Evolutionary conservation across 53 echinoderm and acorn worm genomes (phyloP).

Genomic region (Henricia sp.): DNA sequence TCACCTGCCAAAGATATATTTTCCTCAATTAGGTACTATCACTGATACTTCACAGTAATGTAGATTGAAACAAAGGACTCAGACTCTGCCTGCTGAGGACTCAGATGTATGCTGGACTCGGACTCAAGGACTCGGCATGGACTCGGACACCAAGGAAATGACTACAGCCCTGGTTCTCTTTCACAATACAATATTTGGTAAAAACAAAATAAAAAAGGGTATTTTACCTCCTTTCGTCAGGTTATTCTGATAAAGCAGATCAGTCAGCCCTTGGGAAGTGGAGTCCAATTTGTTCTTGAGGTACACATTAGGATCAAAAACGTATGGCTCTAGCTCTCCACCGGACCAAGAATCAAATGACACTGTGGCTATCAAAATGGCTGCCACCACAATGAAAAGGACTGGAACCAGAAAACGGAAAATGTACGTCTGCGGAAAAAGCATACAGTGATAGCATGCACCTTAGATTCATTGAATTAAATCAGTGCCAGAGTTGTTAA

Average conservation of each 20-base stretch:
- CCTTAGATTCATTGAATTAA: no score
- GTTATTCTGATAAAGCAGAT: slow-evolving; percentile 65
- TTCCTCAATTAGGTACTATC: no score
- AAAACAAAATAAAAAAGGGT: no score
- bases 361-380: slow-evolving; percentile 43
- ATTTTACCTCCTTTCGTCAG: slow-evolving; percentile 43
- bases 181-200: background rate
- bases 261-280: background rate
- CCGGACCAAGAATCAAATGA: background rate
- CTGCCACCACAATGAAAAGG: slow-evolving; percentile 48
- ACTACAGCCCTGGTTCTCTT: no score
- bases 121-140: no score
- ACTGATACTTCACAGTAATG: no score
- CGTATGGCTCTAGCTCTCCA: slow-evolving; percentile 1
- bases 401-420: slow-evolving; percentile 58
- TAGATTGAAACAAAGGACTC: no score
- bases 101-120: no score
- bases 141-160: no score
- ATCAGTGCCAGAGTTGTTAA: no score
- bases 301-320: slow-evolving; percentile 55
- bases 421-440: slow-evolving; percentile 61
- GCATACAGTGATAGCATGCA: background rate
- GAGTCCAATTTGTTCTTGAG: background rate
- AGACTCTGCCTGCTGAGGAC: no score
- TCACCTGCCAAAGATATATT: no score